phyloP scores from a whole-genome alignment of 2,113 vertebrate genomes.

The Isichthys henryi region DNA sequence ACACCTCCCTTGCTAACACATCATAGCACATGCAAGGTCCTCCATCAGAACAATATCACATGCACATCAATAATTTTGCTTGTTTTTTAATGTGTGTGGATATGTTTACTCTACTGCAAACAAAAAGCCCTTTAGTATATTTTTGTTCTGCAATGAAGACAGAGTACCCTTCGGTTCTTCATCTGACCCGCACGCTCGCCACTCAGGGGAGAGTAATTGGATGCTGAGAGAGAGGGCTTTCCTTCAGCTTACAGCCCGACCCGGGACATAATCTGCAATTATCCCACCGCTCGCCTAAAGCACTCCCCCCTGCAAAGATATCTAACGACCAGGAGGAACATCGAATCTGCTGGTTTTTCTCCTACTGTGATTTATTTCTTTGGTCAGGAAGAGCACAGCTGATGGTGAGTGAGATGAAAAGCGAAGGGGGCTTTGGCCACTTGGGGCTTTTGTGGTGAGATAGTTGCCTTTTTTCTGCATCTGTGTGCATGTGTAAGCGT shows the following conservation, averaged over 20 bases:
- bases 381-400: conserved; percentile 5
- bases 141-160: not conserved
- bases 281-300: not conserved
- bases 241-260: not conserved
- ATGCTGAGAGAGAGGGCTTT: conserved; percentile 6
- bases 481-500: conserved; percentile 4
- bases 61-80: not conserved
- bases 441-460: not conserved
- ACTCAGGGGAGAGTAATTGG: conserved; percentile 8
- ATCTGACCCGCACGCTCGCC: not conserved
- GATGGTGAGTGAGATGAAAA: not conserved
- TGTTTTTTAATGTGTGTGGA: not conserved
- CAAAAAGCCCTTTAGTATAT: not conserved
- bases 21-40: not conserved
- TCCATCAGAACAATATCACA: not conserved
- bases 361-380: not conserved
- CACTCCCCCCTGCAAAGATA: not conserved
- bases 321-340: not conserved
- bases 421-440: not conserved
- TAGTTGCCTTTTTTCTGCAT: conserved; percentile 10
- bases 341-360: not conserved
- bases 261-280: conserved; percentile 4
- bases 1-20: not conserved
- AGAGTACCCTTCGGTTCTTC: not conserved
- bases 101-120: not conserved